Evolutionary conservation across 2,113 vertebrate species (phyloP).

Genomic region (Rana temporaria): DNA sequence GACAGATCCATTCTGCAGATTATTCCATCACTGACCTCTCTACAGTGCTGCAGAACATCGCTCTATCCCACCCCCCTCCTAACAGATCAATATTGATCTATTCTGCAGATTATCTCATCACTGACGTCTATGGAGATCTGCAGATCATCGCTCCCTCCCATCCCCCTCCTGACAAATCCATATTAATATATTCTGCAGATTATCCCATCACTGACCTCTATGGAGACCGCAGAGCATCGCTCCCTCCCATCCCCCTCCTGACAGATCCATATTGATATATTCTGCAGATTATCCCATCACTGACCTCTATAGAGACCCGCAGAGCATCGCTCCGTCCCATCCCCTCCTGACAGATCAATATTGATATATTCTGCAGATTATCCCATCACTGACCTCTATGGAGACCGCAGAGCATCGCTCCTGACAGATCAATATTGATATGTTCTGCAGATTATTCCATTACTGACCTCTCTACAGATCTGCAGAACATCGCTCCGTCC

Average conservation of each 20-base stretch:
- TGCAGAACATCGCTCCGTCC: background rate
- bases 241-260: background rate
- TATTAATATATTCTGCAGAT: too few relatives aligned
- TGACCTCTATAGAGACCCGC: background rate
- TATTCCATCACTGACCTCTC: background rate
- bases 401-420: too few relatives aligned
- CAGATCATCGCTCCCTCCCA: background rate
- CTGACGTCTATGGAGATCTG: too few relatives aligned
- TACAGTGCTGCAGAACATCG: conserved; percentile 1
- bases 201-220: too few relatives aligned
- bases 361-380: background rate
- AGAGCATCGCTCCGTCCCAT: background rate
- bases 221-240: background rate
- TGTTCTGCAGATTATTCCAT: background rate
- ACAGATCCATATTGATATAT: background rate
- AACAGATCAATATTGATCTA: background rate
- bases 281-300: background rate
- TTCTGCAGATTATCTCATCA: background rate
- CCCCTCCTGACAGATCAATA: background rate
- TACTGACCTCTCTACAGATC: background rate
- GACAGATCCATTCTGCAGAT: background rate
- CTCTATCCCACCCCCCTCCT: background rate
- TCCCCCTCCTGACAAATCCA: too few relatives aligned
- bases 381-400: too few relatives aligned
- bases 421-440: background rate